Percentiles rank a stretch among this genome's conserved stretches.
These are phyloP conservation scores for Denticeps clupeoides DNA, from an alignment of 2,797 vertebrate genomes.

Conservation along the genomic window DNA sequence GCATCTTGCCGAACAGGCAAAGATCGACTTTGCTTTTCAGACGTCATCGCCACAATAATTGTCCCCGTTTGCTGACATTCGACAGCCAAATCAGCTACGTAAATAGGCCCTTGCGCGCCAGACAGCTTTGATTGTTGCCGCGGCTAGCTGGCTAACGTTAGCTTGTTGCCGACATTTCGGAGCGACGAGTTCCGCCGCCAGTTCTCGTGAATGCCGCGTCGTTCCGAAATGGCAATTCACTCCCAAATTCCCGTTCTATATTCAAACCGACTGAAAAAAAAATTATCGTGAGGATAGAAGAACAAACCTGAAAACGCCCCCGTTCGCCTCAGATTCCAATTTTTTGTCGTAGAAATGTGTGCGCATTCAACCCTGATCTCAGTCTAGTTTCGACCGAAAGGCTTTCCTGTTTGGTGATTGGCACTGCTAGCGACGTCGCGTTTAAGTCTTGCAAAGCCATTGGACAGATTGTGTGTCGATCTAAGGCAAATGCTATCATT, in stretches of 20 bases:
- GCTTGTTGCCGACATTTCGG: too few species aligned
- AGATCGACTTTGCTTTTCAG: too few species aligned
- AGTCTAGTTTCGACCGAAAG: conserved; percentile 5
- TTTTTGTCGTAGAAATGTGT: conserved; percentile 19
- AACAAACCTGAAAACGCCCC: conserved; percentile 34
- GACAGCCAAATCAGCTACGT: too few species aligned
- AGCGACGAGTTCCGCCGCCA: too few species aligned
- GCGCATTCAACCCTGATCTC: conserved; percentile 20
- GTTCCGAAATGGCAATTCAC: too few species aligned
- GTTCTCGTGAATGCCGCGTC: too few species aligned
- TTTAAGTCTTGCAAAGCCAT: conserved; percentile 2
- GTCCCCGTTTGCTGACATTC: too few species aligned
- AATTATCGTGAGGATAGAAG: background rate
- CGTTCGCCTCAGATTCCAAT: conserved; percentile 21
- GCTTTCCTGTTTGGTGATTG: conserved; percentile 20
- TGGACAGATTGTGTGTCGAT: conserved; percentile 17
- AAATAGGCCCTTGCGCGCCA: too few species aligned
- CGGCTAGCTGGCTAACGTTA: too few species aligned
- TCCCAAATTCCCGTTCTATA: background rate
- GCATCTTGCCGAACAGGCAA: too few species aligned
- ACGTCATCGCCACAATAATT: too few species aligned
- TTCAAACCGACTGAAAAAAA: background rate
- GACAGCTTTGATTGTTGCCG: too few species aligned
- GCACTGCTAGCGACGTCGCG: background rate
- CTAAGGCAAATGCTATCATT: background rate